phyloP scores from a whole-genome alignment of 2,113 vertebrate genomes.

The Tragelaphus imberbis region DNA sequence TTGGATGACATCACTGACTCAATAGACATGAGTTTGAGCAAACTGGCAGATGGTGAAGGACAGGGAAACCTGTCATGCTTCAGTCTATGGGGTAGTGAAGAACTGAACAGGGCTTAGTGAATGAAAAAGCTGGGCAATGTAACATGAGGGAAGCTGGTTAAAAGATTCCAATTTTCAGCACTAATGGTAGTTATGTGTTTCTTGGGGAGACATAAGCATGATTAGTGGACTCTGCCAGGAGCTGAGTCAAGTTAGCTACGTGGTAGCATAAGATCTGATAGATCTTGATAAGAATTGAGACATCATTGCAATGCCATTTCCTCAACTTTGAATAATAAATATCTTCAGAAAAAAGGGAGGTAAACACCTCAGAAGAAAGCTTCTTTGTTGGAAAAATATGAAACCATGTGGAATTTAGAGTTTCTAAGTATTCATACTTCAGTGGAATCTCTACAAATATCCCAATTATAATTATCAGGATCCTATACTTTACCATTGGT shows the following conservation, averaged over 20 bases:
- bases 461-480: not conserved
- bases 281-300: not conserved
- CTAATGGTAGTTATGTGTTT: not conserved
- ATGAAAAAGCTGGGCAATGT: not conserved
- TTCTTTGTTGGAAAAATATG: not conserved
- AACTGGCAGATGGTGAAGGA: not conserved
- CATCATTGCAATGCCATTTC: not conserved
- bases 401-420: accelerated
- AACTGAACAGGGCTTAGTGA: not conserved
- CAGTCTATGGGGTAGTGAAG: not conserved
- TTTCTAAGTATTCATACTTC: not conserved
- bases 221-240: not conserved
- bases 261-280: not conserved
- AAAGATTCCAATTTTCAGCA: not conserved
- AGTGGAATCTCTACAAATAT: not conserved
- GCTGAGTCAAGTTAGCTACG: not conserved
- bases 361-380: not conserved
- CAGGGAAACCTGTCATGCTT: not conserved
- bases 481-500: not conserved
- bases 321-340: not conserved
- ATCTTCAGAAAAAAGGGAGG: not conserved
- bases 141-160: not conserved
- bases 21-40: not conserved
- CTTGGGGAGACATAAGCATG: not conserved
- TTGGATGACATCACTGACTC: not conserved